These are phyloP conservation scores for Myiozetetes cayanensis DNA, from an alignment of 2,113 vertebrate genomes.

Conservation along the genomic window DNA sequence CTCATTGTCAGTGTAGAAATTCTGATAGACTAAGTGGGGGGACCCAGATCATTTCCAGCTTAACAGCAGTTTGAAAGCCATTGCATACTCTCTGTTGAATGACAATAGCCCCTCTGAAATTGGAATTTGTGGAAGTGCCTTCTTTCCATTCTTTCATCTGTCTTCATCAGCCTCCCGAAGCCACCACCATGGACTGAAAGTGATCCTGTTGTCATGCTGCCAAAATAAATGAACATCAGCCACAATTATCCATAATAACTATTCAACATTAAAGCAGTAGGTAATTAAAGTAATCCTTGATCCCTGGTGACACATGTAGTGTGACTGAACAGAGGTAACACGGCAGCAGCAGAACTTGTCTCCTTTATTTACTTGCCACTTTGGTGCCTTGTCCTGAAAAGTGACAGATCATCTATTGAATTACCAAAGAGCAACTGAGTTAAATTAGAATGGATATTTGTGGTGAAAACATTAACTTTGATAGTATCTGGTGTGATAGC, in stretches of 20 bases:
- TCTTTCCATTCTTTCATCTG: neutral
- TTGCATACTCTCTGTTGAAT: neutral
- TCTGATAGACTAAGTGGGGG: rapidly evolving
- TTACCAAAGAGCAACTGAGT: neutral
- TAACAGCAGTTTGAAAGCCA: neutral
- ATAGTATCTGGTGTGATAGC: neutral
- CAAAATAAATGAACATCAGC: slow-evolving; percentile 59
- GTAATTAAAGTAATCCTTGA: slow-evolving; percentile 64
- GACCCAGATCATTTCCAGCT: neutral
- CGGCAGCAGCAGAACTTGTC: neutral
- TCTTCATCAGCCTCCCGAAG: neutral
- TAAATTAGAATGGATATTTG: slow-evolving; percentile 41
- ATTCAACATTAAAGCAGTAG: slow-evolving; percentile 50
- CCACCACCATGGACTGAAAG: slow-evolving; percentile 7
- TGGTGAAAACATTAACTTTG: neutral
- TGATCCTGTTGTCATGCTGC: slow-evolving; percentile 52
- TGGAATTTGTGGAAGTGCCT: neutral
- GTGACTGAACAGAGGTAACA: neutral
- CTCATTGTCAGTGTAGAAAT: neutral
- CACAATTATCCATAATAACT: slow-evolving; percentile 38
- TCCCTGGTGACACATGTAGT: slow-evolving; percentile 30
- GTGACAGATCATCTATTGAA: slow-evolving; percentile 14
- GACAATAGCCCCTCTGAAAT: neutral
- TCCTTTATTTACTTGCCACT: neutral
- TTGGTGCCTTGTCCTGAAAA: neutral